Evolutionary conservation across 2,797 vertebrate genomes (phyloP).

Genomic region (Gastrophryne carolinensis): DNA sequence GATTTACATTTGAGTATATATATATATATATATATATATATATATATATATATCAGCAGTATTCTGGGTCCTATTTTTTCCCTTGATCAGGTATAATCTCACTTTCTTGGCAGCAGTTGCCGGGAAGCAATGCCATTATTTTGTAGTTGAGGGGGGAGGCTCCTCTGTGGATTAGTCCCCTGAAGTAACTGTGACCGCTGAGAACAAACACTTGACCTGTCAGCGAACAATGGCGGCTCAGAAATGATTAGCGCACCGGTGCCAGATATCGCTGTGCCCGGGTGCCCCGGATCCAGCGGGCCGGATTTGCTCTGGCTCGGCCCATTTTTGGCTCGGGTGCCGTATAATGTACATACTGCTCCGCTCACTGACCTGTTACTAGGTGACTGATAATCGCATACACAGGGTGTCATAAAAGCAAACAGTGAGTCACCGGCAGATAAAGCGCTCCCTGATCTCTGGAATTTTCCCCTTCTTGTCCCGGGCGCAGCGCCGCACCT

Average conservation of each 20-base stretch:
- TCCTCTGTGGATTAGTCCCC: not conserved
- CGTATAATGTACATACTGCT: slow-evolving; percentile 10
- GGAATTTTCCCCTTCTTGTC: slow-evolving; percentile 17
- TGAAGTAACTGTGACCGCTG: not conserved
- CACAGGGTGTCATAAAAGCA: slow-evolving; percentile 10
- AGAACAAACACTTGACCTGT: slow-evolving; percentile 22
- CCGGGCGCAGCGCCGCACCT: not conserved
- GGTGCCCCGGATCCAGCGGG: not conserved
- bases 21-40: too few relatives aligned
- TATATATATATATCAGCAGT: too few relatives aligned
- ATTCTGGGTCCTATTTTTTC: too few relatives aligned
- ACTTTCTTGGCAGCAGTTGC: too few relatives aligned
- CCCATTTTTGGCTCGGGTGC: too few relatives aligned
- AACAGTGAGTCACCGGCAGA: slow-evolving; percentile 34
- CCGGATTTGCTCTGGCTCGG: not conserved
- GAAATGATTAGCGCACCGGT: not conserved
- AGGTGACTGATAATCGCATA: slow-evolving; percentile 21
- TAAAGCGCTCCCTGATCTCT: slow-evolving; percentile 35
- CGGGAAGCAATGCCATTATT: not conserved
- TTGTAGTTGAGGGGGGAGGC: too few relatives aligned
- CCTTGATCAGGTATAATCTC: too few relatives aligned
- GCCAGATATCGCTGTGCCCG: not conserved
- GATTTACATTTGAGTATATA: too few relatives aligned
- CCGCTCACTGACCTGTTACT: slow-evolving; percentile 3
- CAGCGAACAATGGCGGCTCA: slow-evolving; percentile 2